Evolutionary conservation across 2,113 vertebrate species (phyloP).

Genomic region (Seriola dumerili): DNA sequence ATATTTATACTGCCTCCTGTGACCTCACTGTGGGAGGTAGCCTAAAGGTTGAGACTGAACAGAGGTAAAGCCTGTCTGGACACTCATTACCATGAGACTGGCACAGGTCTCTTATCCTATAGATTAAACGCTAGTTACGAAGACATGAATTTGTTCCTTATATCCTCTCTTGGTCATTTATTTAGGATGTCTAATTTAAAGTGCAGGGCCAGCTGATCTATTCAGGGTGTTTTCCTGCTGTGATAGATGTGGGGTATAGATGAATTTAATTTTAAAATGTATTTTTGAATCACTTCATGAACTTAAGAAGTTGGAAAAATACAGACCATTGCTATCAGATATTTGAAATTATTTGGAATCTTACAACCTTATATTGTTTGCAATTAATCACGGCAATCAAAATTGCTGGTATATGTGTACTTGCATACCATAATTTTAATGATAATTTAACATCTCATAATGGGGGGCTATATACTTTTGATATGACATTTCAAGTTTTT

Average conservation of each 20-base stretch:
- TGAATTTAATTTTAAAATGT: not conserved
- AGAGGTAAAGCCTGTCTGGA: constrained; percentile 30
- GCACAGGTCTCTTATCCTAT: not conserved
- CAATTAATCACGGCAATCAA: no score
- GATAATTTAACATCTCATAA: not conserved
- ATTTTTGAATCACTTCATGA: not conserved
- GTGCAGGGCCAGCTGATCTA: not conserved
- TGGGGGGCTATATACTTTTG: not conserved
- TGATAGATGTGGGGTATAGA: not conserved
- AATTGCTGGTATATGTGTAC: no score
- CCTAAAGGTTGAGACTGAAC: constrained; percentile 35
- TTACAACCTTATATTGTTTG: not conserved
- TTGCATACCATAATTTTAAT: no score
- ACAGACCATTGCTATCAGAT: not conserved
- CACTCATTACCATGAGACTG: constrained; percentile 21
- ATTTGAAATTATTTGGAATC: not conserved
- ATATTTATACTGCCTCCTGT: constrained; percentile 29
- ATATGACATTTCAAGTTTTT: no score
- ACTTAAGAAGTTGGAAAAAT: not conserved
- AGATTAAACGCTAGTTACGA: constrained; percentile 11
- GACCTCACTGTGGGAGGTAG: constrained; percentile 23
- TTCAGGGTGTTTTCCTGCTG: not conserved
- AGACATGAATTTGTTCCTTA: not conserved
- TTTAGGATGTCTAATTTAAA: not conserved
- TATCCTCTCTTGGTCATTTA: not conserved